phyloP scores from a whole-genome alignment of 2,113 vertebrate species.

The Pogonocichla stellata region DNA sequence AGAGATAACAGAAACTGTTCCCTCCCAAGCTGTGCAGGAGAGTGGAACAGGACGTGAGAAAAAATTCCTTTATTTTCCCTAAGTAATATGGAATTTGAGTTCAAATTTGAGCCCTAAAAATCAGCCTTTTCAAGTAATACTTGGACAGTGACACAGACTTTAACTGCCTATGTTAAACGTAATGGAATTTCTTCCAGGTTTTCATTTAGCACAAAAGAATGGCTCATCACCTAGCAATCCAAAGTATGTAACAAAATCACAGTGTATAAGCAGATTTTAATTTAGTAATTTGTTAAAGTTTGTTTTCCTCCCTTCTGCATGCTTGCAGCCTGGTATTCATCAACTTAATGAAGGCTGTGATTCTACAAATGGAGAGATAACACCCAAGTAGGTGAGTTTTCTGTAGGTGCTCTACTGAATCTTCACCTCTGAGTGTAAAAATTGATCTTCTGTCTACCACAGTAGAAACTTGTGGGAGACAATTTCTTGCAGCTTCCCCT shows the following conservation, averaged over 20 bases:
- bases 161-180: background rate
- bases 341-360: constrained; percentile 13
- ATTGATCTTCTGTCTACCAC: constrained; percentile 68
- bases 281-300: background rate
- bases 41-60: background rate
- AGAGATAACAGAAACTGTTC: background rate
- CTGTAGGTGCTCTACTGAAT: constrained; percentile 46
- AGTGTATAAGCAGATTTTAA: background rate
- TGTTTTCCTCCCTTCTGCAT: background rate
- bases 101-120: background rate
- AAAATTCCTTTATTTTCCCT: background rate
- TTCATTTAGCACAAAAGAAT: background rate
- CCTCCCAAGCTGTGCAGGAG: background rate
- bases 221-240: background rate
- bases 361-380: constrained; percentile 14
- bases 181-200: background rate
- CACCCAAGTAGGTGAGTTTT: constrained; percentile 44
- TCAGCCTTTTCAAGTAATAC: background rate
- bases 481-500: constrained; percentile 64
- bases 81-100: background rate
- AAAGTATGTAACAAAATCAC: background rate
- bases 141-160: background rate
- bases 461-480: constrained; percentile 48
- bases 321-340: constrained; percentile 2
- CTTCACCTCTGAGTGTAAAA: constrained; percentile 65